Conservation (phyloP, 2,888 invertebrate genomes). For the Leptarthrus brevirostris region DNA sequence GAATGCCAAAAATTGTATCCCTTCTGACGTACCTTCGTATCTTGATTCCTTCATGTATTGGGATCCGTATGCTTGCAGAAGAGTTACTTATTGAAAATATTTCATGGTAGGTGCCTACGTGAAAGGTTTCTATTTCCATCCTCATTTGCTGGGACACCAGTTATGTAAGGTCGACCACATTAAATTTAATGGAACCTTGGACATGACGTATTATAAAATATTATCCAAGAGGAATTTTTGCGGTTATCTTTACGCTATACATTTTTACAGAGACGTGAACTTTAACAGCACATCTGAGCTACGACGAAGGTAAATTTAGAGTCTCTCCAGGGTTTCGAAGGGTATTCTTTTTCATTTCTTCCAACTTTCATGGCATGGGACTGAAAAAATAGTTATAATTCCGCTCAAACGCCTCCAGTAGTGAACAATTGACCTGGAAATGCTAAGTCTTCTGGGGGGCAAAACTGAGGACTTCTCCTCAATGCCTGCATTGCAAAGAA, state of each 20-base stretch:
- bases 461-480: not conserved
- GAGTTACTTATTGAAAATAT: slow-evolving; percentile 46
- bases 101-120: slow-evolving; percentile 32
- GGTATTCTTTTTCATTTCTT: slow-evolving; percentile 7
- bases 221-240: slow-evolving; percentile 4
- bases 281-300: not conserved
- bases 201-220: slow-evolving; percentile 38
- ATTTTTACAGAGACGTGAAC: not conserved
- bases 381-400: slow-evolving; percentile 28
- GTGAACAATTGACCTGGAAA: not conserved
- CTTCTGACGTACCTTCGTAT: slow-evolving; percentile 1
- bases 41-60: no score
- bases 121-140: slow-evolving; percentile 30
- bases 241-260: not conserved
- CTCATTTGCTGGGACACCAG: no score
- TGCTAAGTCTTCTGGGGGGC: not conserved
- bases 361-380: not conserved
- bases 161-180: slow-evolving; percentile 28
- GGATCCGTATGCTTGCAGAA: slow-evolving; percentile 5
- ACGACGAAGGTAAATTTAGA: slow-evolving; percentile 21
- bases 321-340: not conserved
- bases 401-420: not conserved
- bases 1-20: slow-evolving; percentile 34
- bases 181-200: slow-evolving; percentile 37
- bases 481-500: slow-evolving; percentile 10